Evolutionary conservation across 2,888 invertebrate genomes (phyloP).

Genomic region (Andrena hattorfiana): DNA sequence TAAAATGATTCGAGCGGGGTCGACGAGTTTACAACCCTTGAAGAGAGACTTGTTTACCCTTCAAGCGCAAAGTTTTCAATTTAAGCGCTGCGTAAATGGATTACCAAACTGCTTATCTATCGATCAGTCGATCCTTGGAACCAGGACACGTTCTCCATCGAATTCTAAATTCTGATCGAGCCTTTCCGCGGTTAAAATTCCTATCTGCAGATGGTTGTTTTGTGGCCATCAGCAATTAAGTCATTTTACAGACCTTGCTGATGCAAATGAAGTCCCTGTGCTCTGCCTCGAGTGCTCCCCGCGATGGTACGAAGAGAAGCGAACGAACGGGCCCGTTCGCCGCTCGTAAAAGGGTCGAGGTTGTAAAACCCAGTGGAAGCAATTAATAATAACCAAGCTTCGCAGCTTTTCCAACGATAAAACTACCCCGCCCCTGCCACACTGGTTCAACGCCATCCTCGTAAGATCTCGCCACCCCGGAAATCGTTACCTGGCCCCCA

Average conservation of each 20-base stretch:
- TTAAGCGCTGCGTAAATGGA: no score
- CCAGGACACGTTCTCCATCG: background rate
- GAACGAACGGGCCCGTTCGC: slow-evolving; percentile 59
- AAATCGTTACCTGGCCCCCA: background rate
- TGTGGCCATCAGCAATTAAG: slow-evolving; percentile 71
- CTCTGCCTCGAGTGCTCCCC: slow-evolving; percentile 44
- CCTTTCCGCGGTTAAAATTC: slow-evolving; percentile 56
- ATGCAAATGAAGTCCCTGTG: slow-evolving; percentile 73
- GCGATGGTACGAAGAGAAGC: slow-evolving; percentile 23
- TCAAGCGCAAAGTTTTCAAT: no score
- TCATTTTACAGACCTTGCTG: slow-evolving; percentile 74
- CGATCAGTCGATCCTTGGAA: background rate
- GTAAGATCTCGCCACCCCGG: slow-evolving; percentile 11
- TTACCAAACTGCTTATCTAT: no score
- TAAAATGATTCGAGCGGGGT: background rate
- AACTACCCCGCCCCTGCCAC: slow-evolving; percentile 19
- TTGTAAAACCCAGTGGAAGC: slow-evolving; percentile 62
- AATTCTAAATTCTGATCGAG: slow-evolving; percentile 12
- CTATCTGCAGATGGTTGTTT: slow-evolving; percentile 51
- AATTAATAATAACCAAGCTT: slow-evolving; percentile 68
- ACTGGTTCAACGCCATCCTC: background rate
- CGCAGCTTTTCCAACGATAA: slow-evolving; percentile 60
- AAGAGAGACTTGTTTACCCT: background rate
- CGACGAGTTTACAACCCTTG: background rate
- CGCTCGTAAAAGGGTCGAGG: slow-evolving; percentile 71